phyloP scores from a whole-genome alignment of 2,888 invertebrate species.

The Apodemia zela region DNA sequence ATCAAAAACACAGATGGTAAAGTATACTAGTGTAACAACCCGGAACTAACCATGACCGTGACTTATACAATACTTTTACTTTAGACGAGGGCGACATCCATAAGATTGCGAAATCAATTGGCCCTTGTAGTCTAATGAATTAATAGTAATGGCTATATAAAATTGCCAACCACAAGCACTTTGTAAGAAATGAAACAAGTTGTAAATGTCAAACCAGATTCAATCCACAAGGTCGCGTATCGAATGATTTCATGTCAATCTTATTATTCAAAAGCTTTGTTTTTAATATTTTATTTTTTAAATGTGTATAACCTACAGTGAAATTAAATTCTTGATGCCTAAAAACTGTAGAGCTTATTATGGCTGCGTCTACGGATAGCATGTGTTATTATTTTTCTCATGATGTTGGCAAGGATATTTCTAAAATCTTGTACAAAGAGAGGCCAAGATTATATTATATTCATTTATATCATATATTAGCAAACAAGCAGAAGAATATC shows the following conservation, averaged over 20 bases:
- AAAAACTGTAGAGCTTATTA: too few species aligned
- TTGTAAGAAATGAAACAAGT: conserved; percentile 45
- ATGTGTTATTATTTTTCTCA: too few species aligned
- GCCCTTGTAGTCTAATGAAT: conserved; percentile 4
- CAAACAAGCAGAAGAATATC: too few species aligned
- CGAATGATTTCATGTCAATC: conserved; percentile 54
- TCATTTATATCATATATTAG: too few species aligned
- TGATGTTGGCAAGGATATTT: too few species aligned
- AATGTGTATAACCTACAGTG: not conserved
- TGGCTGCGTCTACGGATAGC: too few species aligned
- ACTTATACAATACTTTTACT: conserved; percentile 34
- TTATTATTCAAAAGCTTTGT: conserved; percentile 28
- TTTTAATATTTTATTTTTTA: conserved; percentile 21
- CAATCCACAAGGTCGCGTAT: conserved; percentile 57
- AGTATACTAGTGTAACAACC: conserved; percentile 39
- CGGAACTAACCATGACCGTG: conserved; percentile 65
- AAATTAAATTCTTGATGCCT: too few species aligned
- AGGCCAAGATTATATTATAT: too few species aligned
- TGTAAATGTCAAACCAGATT: conserved; percentile 68
- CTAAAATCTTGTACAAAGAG: too few species aligned
- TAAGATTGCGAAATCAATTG: not conserved
- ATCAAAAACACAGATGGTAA: not conserved
- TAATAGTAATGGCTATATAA: conserved; percentile 11
- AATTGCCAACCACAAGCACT: conserved; percentile 19
- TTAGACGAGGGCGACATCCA: not conserved